A percentile compares a stretch with the other conserved stretches of the same genome.
Evolutionary conservation across 2,113 vertebrate genomes (phyloP).

Genomic region (Mixornis gularis): DNA sequence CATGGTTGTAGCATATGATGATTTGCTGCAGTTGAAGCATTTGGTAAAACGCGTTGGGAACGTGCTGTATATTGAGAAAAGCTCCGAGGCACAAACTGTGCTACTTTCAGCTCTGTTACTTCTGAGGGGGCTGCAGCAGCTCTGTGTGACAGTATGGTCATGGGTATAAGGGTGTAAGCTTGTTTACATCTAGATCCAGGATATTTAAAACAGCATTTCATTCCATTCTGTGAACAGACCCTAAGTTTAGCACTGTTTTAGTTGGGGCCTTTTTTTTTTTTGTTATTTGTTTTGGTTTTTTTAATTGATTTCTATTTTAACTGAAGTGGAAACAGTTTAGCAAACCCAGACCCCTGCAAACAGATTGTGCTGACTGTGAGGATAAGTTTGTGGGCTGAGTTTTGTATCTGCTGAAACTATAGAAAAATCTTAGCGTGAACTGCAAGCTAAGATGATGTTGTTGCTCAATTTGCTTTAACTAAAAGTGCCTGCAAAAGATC

Average conservation of each 20-base stretch:
- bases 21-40: background rate
- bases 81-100: background rate
- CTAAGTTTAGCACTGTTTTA: background rate
- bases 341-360: background rate
- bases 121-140: background rate
- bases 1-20: background rate
- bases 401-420: conserved; percentile 28
- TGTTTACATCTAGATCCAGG: background rate
- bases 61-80: background rate
- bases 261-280: background rate
- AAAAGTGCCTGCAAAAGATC: conserved; percentile 23
- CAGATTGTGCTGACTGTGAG: conserved; percentile 28
- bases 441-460: conserved; percentile 9
- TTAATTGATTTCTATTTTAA: background rate
- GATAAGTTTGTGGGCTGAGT: background rate
- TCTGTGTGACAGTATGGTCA: background rate
- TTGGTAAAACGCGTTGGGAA: background rate
- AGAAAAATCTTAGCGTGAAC: background rate
- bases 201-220: background rate
- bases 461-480: conserved; percentile 23
- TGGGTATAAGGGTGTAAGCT: background rate
- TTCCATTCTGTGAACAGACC: background rate
- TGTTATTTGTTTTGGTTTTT: background rate
- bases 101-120: background rate
- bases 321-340: background rate